Evolutionary conservation across 2,888 invertebrate species (phyloP).

Genomic region (Argynnis bischoffii): DNA sequence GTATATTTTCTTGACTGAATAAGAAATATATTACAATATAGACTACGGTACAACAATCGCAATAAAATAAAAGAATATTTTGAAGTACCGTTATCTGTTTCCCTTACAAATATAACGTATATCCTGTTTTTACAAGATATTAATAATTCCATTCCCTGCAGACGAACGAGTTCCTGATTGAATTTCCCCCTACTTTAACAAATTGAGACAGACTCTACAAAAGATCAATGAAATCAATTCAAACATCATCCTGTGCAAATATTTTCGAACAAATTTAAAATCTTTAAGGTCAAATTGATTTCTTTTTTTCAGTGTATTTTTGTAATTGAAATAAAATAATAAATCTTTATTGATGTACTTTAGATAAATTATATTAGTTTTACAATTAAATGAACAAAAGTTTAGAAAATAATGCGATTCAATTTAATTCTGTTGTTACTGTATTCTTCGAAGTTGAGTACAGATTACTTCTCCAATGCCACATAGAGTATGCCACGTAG

Average conservation of each 20-base stretch:
- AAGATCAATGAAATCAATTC: constrained; percentile 25
- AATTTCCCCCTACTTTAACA: constrained; percentile 28
- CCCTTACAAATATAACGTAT: background rate
- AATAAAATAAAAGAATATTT: background rate
- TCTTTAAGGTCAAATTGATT: constrained; percentile 13
- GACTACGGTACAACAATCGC: no score
- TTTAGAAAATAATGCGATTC: no score
- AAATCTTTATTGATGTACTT: background rate
- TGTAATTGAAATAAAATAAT: background rate
- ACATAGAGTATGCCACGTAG: no score
- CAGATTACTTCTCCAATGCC: no score
- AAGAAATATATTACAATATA: no score
- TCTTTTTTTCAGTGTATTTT: constrained; percentile 5
- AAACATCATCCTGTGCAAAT: constrained; percentile 31
- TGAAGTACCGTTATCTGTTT: background rate
- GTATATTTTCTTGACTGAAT: no score
- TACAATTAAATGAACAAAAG: no score
- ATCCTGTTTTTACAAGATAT: constrained; percentile 12
- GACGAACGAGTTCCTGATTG: constrained; percentile 17
- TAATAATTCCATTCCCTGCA: constrained; percentile 25
- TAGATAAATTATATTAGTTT: no score
- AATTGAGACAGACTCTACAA: constrained; percentile 24
- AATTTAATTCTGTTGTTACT: no score
- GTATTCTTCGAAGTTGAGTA: no score
- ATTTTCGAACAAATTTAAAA: constrained; percentile 25